phyloP scores from a whole-genome alignment of 64 coral and sea anemone genomes.

The Platygyra sinensis region DNA sequence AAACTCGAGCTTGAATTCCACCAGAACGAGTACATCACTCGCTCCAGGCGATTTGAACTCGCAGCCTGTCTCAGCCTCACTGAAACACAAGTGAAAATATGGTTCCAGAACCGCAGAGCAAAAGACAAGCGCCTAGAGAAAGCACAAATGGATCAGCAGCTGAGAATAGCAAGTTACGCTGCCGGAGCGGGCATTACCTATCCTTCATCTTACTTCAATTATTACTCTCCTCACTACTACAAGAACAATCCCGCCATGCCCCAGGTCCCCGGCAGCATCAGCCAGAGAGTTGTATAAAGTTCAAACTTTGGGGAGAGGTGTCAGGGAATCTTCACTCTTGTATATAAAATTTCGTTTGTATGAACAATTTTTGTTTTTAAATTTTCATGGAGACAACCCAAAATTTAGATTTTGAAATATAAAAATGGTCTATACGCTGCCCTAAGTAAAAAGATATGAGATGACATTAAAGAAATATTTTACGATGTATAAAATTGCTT shows the following conservation, averaged over 20 bases:
- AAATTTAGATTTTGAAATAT: too few relatives aligned
- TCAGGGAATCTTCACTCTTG: not conserved
- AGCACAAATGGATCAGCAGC: slow-evolving; percentile 97
- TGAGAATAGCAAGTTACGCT: slow-evolving; percentile 85
- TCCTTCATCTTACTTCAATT: slow-evolving; percentile 87
- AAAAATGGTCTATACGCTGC: too few relatives aligned
- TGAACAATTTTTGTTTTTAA: too few relatives aligned
- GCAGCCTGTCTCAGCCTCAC: slow-evolving; percentile 92
- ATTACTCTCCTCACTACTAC: slow-evolving; percentile 76
- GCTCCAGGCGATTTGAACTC: slow-evolving; percentile 93
- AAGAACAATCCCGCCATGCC: slow-evolving; percentile 72
- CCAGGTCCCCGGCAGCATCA: slow-evolving; percentile 33
- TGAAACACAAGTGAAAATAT: slow-evolving; percentile 99
- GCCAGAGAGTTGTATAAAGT: slow-evolving; percentile 71
- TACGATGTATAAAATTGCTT: too few relatives aligned
- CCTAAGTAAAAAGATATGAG: too few relatives aligned
- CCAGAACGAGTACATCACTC: slow-evolving; percentile 99
- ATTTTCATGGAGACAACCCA: too few relatives aligned
- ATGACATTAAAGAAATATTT: too few relatives aligned
- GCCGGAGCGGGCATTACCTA: slow-evolving; percentile 69
- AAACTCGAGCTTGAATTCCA: slow-evolving; percentile 98
- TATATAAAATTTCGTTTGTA: not conserved
- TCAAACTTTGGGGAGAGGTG: not conserved
- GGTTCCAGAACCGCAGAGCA: slow-evolving; percentile 98
- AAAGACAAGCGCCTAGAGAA: slow-evolving; percentile 99